A percentile compares a stretch with the other conserved stretches of the same genome.
Conservation (phyloP, 2,113 vertebrate genomes). For the Pitta sordida region DNA sequence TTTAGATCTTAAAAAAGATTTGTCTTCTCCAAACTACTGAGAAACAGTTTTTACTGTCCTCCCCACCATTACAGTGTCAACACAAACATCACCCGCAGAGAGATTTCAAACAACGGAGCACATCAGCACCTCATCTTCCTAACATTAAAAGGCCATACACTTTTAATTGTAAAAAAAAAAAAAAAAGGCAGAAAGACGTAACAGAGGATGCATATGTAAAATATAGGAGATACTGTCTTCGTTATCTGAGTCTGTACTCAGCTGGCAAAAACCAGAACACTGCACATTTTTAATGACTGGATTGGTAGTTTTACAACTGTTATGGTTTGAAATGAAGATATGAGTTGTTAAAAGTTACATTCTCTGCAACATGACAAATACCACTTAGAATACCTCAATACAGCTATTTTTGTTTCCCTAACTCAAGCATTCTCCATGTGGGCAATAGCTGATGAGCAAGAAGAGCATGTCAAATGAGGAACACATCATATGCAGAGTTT, state of each 20-base stretch:
- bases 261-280: neutral
- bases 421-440: neutral
- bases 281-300: neutral
- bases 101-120: neutral
- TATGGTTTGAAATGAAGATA: neutral
- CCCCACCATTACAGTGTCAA: neutral
- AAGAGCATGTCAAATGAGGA: neutral
- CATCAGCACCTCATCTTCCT: neutral
- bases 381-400: neutral
- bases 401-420: neutral
- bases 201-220: neutral
- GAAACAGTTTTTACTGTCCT: neutral
- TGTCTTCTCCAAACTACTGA: neutral
- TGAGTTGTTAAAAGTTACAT: neutral
- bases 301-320: neutral
- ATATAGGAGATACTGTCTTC: neutral
- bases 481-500: neutral
- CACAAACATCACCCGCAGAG: neutral
- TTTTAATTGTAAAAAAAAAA: neutral
- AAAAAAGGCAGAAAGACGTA: neutral
- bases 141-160: neutral
- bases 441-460: neutral
- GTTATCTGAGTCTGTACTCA: neutral
- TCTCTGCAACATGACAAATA: neutral
- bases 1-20: neutral